Base-by-base conservation (phyloP, 2,888 invertebrate species). In the Formica aserva region DNA sequence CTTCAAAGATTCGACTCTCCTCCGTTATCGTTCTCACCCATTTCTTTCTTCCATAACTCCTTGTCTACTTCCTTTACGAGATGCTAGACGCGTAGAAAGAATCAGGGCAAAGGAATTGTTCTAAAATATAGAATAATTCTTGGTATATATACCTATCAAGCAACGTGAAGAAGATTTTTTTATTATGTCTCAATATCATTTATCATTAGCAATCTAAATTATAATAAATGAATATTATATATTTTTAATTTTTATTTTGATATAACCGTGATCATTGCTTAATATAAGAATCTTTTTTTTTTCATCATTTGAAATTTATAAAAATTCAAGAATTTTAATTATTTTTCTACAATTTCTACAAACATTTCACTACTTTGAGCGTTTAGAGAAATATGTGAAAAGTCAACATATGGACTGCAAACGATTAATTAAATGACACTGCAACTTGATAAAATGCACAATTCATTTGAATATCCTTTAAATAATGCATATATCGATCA, bases 1-100 rank as follows among this genome's bases (percentile, higher is more conserved):
- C 86, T 90, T 88, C 91, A 88, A 89, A 88, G 85, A 75, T 72
- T 72, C 78, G 71, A 69, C 55, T 71, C 67, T 84, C 77, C 78
- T 87, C 62, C 35, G 84, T 60, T 67, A 69, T 77, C 87, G 88
- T 90, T 88, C 88, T 88, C 48, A 82, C 90, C 71, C 26, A 75
- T 85, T 81, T 66, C 48, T 69, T 81, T 63, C 48, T 15, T 41
- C 65, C 63, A 69, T 75, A 74, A 72, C 75, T 80, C 75, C 77
- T 84, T 35, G 78, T 80, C 74, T 80, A 32, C 60, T 74, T 80
- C 45, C 35, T 60, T 38, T 35, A 32, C 78, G 78, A 72, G 41
- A 41, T 29, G 26, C n/a, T 71, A 57, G 41, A 60, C 60, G 60
- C 60, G 26, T 60, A 35, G 45, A 45, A 72, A 80, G 78, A 22